These are phyloP conservation scores for Agriotes lineatus DNA, from an alignment of 2,888 invertebrate species.

Conservation along the genomic window DNA sequence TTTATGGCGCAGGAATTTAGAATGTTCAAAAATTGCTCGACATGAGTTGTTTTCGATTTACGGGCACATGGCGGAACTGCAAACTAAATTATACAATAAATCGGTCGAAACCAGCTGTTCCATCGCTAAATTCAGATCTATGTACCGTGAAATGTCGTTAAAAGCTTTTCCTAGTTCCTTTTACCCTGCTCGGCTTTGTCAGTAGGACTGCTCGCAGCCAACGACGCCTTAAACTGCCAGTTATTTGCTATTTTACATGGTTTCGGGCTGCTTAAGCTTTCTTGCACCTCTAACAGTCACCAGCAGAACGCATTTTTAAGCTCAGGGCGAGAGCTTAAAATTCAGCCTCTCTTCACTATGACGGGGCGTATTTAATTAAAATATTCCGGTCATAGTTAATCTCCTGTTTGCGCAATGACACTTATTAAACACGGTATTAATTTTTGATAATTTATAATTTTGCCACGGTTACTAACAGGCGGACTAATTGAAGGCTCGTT, in stretches of 20 bases:
- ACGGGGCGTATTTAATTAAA: background rate
- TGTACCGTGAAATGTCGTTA: conserved; percentile 30
- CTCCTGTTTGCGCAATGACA: no score
- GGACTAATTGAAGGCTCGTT: no score
- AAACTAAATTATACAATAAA: conserved; percentile 14
- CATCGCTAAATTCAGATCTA: conserved; percentile 17
- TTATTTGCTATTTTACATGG: conserved; percentile 24
- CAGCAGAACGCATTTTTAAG: no score
- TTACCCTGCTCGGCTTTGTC: conserved; percentile 21
- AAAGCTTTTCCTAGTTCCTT: conserved; percentile 39
- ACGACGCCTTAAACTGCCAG: conserved; percentile 20
- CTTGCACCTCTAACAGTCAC: no score
- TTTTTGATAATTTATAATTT: no score
- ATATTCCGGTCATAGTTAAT: no score
- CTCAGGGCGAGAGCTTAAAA: background rate
- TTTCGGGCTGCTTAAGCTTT: background rate
- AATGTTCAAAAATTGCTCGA: no score
- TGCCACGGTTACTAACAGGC: no score
- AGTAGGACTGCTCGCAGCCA: conserved; percentile 20
- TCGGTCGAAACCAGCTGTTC: background rate
- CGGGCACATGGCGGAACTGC: background rate
- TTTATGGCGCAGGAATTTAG: no score
- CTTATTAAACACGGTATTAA: no score
- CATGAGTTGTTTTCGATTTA: background rate
- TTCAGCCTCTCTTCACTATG: no score